A percentile compares a stretch with the other conserved stretches of the same genome.
phyloP scores from a whole-genome alignment of 2,113 vertebrate genomes.

The Leptosomus discolor region DNA sequence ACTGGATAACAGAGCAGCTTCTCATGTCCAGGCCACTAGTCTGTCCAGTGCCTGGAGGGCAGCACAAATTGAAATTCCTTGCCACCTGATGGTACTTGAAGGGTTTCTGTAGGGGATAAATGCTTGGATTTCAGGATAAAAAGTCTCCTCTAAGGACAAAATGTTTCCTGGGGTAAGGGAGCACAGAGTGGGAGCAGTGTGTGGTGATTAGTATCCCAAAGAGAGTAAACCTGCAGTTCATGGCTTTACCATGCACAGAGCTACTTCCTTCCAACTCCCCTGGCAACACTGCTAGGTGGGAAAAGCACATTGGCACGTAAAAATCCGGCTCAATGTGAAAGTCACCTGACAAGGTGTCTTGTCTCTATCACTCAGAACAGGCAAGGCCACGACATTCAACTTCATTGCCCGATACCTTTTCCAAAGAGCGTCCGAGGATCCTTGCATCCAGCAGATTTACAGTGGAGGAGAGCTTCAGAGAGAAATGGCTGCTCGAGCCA shows the following conservation, averaged over 20 bases:
- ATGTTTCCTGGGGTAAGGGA: not conserved
- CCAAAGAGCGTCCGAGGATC: not conserved
- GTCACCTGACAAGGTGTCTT: not conserved
- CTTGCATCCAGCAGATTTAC: not conserved
- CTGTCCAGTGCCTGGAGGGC: not conserved
- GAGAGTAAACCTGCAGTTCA: not conserved
- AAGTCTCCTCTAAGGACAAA: not conserved
- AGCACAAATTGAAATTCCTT: not conserved
- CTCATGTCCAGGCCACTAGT: not conserved
- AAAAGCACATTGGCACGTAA: not conserved
- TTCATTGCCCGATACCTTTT: not conserved
- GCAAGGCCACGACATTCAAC: not conserved
- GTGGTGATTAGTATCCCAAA: not conserved
- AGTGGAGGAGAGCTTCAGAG: not conserved
- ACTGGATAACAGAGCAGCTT: slow-evolving; percentile 26
- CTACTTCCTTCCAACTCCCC: not conserved
- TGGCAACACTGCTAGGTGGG: not conserved
- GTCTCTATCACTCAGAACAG: not conserved
- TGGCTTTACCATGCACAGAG: not conserved
- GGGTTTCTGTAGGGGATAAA: not conserved
- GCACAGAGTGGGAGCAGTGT: not conserved
- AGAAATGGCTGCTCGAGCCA: not conserved
- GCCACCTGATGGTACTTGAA: not conserved
- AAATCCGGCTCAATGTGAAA: not conserved
- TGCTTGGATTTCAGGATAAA: not conserved